Conservation (phyloP, 2,113 vertebrate genomes). For the Sialia sialis region DNA sequence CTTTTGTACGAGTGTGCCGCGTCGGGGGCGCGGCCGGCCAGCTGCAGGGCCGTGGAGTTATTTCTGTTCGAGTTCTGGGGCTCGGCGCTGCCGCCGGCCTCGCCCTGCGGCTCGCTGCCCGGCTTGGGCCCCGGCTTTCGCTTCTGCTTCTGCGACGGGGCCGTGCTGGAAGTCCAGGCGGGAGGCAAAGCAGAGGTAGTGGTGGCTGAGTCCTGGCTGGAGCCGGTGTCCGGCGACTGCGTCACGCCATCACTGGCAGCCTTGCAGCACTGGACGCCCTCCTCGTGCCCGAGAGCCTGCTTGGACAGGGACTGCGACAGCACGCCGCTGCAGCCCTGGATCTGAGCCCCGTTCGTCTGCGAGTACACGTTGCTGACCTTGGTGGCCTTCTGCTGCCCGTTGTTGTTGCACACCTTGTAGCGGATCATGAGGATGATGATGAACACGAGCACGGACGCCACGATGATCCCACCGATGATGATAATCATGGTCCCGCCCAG, state of each 20-base stretch:
- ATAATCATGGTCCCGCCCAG: conserved; percentile 99
- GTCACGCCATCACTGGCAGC: conserved; percentile 66
- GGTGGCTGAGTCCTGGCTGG: conserved; percentile 82
- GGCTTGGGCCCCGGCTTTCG: conserved; percentile 83
- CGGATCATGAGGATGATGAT: conserved; percentile 99
- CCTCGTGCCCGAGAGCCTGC: conserved; percentile 83
- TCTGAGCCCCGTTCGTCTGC: conserved; percentile 91
- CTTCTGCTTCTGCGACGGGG: conserved; percentile 84
- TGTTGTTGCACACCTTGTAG: conserved; percentile 95
- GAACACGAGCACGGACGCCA: conserved; percentile 95
- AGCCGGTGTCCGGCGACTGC: conserved; percentile 77
- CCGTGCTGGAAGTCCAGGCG: conserved; percentile 81
- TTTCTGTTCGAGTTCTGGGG: conserved; percentile 94
- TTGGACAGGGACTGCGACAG: conserved; percentile 86
- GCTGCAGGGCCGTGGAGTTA: conserved; percentile 90
- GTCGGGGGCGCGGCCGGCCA: conserved; percentile 36
- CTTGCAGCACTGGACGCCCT: conserved; percentile 79
- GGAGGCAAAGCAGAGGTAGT: conserved; percentile 84
- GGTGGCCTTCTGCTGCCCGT: conserved; percentile 85
- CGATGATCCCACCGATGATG: conserved; percentile 98
- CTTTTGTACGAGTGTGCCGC: conserved; percentile 77
- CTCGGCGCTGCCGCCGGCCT: conserved; percentile 75
- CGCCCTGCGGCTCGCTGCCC: conserved; percentile 62
- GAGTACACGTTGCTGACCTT: conserved; percentile 93
- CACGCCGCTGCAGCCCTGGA: conserved; percentile 77